These are phyloP conservation scores for Diplogasteroides magnus DNA, from an alignment of 1,140 invertebrate species.

Conservation along the genomic window DNA sequence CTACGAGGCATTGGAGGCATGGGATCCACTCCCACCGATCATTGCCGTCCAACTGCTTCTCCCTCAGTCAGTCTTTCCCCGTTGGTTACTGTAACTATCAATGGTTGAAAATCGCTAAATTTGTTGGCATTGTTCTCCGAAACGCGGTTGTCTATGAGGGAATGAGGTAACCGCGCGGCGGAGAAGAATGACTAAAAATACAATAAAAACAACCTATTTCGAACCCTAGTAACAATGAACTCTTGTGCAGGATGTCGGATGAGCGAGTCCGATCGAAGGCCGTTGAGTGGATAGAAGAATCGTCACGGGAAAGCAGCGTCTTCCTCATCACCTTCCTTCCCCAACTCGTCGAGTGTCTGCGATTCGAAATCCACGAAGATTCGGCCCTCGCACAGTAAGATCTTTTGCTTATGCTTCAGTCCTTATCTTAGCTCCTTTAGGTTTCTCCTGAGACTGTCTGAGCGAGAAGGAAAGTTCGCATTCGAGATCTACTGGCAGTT, in stretches of 20 bases:
- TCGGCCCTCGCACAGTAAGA: conserved; percentile 67
- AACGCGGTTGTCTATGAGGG: too few species aligned
- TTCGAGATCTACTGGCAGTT: conserved; percentile 80
- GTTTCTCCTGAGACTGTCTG: conserved; percentile 75
- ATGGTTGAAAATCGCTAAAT: too few species aligned
- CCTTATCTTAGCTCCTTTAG: too few species aligned
- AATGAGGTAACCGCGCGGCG: too few species aligned
- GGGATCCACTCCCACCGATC: conserved; percentile 74
- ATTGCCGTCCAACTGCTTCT: conserved; percentile 83
- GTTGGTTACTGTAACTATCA: too few species aligned
- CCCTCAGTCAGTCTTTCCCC: conserved; percentile 80
- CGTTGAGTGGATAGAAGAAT: conserved; percentile 71
- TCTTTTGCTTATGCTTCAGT: too few species aligned
- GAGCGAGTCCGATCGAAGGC: conserved; percentile 76
- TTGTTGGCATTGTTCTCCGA: too few species aligned
- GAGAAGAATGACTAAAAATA: too few species aligned
- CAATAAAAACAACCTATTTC: too few species aligned
- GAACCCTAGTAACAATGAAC: too few species aligned
- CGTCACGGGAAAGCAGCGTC: conserved; percentile 67
- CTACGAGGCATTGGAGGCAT: conserved; percentile 73
- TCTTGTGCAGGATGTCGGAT: conserved; percentile 75
- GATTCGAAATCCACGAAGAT: conserved; percentile 85
- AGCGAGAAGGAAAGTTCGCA: conserved; percentile 79
- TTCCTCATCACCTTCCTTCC: conserved; percentile 84
- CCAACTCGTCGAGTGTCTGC: conserved; percentile 84